Conservation (phyloP, 1,140 invertebrate genomes). For the Argopecten irradians region DNA sequence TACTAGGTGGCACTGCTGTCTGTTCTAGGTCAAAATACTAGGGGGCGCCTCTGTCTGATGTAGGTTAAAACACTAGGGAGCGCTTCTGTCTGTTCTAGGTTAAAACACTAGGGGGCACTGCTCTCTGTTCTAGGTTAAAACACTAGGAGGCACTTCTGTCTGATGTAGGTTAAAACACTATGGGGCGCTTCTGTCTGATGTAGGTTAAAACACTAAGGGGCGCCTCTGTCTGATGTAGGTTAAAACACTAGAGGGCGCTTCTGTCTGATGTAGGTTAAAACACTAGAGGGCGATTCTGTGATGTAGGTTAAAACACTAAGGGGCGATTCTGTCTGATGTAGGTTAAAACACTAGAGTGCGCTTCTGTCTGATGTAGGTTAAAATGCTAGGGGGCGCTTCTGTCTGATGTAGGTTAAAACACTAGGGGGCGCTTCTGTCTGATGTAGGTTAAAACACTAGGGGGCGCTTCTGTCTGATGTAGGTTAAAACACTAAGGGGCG, state of each 20-base stretch:
- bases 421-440: neutral
- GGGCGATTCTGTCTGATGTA: neutral
- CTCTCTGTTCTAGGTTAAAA: neutral
- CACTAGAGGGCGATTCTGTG: no score
- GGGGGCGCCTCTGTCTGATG: neutral
- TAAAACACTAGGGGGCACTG: neutral
- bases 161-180: neutral
- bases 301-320: neutral
- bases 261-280: neutral
- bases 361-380: neutral
- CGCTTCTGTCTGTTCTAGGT: neutral
- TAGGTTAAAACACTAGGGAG: neutral
- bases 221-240: neutral
- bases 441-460: neutral
- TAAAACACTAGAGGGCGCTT: neutral
- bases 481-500: neutral
- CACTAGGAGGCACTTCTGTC: neutral
- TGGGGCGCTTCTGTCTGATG: neutral
- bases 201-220: neutral
- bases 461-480: neutral
- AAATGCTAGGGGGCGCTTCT: neutral
- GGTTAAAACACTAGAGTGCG: neutral
- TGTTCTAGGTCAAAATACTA: neutral
- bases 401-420: neutral
- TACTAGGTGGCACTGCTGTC: neutral